Base-by-base conservation (phyloP, 2,113 vertebrate genomes). In the Ictalurus punctatus region DNA sequence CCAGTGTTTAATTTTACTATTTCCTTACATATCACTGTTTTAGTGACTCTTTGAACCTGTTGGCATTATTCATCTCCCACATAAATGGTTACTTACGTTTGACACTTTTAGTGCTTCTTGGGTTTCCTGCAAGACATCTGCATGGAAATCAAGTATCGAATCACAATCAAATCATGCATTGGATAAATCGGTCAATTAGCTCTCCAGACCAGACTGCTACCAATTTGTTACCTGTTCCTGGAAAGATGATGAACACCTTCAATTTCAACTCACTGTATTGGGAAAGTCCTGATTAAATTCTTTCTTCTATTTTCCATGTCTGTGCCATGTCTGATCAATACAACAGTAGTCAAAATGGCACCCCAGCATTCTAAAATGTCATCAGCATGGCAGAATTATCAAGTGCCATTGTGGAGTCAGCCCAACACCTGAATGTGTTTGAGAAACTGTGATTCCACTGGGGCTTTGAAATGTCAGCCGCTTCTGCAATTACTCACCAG, bases 41-140 rank as follows among this genome's bases (percentile, higher is more conserved):
- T 91, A 90, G 85, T 90, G 40, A 88, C 87, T 93, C 95, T 95
- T 96, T 96, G 95, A 96, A 95, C 94, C 90, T 69, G 86, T 90
- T 89, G 92, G 92, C 92, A 93, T 93, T 92, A 92, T 89, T 92
- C 91, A 95, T 95, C 91, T 93, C 95, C 93, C 92, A 89, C 94
- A 80, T 95, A 94, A 96, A 96, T 89, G 90, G 92, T 87, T 94
- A 93, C 92, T 91, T 91, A 52, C 87, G 30, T 82, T 91, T 89
- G 95, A 95, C 95, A 83, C 92, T 95, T 96, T 96, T 94, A 95
- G 93, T 92, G 90, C 92, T 89, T 65, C 30, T 5, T 59, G 87
- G 90, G 91, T 92, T 91, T 61, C 84, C 92, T 92, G 91, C 92
- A 85, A 93, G 92, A 90, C 92, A 91, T 95, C 93, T 94, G 92